Evolutionary conservation across 2,888 invertebrate species (phyloP).

Genomic region (Agrotis ipsilon): DNA sequence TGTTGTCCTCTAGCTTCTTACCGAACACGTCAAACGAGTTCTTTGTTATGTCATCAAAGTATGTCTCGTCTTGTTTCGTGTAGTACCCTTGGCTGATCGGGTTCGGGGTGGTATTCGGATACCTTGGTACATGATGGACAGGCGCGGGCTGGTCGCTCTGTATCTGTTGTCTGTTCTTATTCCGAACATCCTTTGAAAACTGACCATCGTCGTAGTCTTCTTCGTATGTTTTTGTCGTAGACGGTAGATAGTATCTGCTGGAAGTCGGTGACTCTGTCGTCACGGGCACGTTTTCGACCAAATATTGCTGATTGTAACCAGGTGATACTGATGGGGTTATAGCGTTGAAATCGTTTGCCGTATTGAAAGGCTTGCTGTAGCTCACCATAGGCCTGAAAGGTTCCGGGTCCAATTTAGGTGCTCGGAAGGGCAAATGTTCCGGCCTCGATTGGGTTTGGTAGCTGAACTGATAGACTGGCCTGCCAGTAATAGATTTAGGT

Average conservation of each 20-base stretch:
- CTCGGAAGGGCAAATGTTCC: constrained; percentile 86
- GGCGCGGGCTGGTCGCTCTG: constrained; percentile 82
- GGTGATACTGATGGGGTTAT: constrained; percentile 84
- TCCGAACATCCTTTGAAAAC: constrained; percentile 76
- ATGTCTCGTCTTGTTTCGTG: constrained; percentile 93
- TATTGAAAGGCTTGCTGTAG: constrained; percentile 89
- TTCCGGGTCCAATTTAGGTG: constrained; percentile 90
- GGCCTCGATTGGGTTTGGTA: constrained; percentile 92
- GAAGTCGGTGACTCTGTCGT: constrained; percentile 90
- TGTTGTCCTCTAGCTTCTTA: constrained; percentile 92
- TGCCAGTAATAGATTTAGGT: constrained; percentile 88
- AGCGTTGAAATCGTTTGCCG: constrained; percentile 85
- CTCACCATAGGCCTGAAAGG: constrained; percentile 93
- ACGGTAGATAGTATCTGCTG: constrained; percentile 83
- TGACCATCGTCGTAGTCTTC: constrained; percentile 86
- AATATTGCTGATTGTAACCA: constrained; percentile 84
- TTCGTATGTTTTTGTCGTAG: constrained; percentile 85
- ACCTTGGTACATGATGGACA: constrained; percentile 77
- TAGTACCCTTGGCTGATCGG: constrained; percentile 92
- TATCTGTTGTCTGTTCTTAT: constrained; percentile 79
- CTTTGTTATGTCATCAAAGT: constrained; percentile 94
- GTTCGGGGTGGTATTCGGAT: constrained; percentile 89
- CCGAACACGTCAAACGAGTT: constrained; percentile 95
- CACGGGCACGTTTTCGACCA: constrained; percentile 86
- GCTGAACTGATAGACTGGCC: constrained; percentile 94